Conservation (phyloP, 2,113 vertebrate genomes). For the Labeo rohita region DNA sequence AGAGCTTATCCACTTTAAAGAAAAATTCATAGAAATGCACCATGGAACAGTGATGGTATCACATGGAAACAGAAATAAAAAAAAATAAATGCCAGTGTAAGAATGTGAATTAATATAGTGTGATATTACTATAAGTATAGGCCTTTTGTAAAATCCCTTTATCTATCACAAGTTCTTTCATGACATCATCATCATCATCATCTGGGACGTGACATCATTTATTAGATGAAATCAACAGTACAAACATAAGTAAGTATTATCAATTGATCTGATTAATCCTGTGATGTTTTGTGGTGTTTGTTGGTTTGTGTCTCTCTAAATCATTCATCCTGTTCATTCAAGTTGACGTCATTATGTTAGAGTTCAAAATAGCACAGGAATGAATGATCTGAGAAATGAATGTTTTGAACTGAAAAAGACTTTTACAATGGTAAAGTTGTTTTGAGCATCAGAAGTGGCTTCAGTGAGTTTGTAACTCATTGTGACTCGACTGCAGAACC, state of each 20-base stretch:
- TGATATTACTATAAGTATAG: not conserved
- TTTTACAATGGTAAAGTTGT: not conserved
- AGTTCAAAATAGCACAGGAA: not conserved
- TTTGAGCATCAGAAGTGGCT: not conserved
- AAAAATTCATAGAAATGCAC: no score
- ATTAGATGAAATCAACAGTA: no score
- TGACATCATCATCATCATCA: no score
- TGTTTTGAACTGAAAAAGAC: no score
- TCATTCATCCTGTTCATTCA: not conserved
- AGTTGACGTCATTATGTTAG: not conserved
- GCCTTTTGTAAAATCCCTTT: not conserved
- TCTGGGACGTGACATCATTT: no score
- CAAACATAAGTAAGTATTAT: no score
- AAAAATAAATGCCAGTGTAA: not conserved
- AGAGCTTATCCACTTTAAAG: not conserved
- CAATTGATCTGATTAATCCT: not conserved
- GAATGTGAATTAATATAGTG: not conserved
- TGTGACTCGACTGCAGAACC: not conserved
- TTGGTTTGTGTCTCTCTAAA: not conserved
- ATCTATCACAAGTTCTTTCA: no score
- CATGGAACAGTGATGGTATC: not conserved
- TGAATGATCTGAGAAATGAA: not conserved
- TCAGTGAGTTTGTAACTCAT: not conserved
- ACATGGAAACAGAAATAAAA: not conserved
- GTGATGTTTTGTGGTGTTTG: not conserved